Evolutionary conservation across 2,888 invertebrate species (phyloP), one percentile per base, ranked within the genome.

Genomic region (Dendrolimus pini): DNA sequence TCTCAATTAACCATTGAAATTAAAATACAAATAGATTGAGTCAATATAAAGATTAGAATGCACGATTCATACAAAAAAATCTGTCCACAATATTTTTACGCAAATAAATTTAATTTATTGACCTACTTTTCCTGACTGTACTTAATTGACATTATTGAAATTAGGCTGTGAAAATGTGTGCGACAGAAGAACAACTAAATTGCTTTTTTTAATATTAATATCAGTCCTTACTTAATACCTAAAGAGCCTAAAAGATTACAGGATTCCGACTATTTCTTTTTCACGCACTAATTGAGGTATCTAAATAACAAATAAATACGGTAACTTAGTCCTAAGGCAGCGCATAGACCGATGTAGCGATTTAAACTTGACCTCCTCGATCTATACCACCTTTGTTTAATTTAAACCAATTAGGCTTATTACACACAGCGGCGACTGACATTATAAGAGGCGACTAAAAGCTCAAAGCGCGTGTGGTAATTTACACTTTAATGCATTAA

Each of bases 171-270:
- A 78, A 81, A 77, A 77, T 78, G 69, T 70, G 67, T 69, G 70
- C 74, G 62, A 64, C 56, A 53, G 55, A 65, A 66, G 65, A 67
- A 66, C 64, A 60, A 61, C 66, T 65, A 66, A 64, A 60, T 65
- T 69, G 68, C 75, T 79, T 84, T 82, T 79, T 75, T 75, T 66
- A 71, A 78, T 77, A 77, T 73, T 74, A 80, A 75, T 85, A 89
- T 89, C 89, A 89, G 89, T 89, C 85, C 89, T 82, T 85, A 86
- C 89, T 89, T 89, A 89, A 82, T 67, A 71, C 63, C 86, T 87
- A 89, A 75, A 71, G 70, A 74, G 69, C 67, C 72, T 67, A 66
- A 58, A 54, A 67, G 65, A 54, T 54, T 54, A 41, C 41, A 41
- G 61, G 59, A 58, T 18, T 57, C 65, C 65, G 71, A 60, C 60